Evolutionary conservation across 2,113 vertebrate species (phyloP).

Genomic region (Pimephales promelas): DNA sequence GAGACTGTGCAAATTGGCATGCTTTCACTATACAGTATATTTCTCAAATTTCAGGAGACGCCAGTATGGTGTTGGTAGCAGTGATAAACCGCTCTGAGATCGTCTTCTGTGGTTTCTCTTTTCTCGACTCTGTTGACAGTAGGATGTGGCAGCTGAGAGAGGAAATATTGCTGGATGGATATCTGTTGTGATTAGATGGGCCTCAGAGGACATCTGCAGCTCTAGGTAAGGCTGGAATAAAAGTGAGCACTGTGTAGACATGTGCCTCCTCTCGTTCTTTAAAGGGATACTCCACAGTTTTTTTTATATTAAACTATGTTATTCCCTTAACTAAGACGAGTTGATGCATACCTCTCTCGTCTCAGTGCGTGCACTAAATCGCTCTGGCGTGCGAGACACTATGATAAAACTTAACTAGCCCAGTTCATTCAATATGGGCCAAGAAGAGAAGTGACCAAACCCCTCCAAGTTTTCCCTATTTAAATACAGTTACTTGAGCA

Average conservation of each 20-base stretch:
- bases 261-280: background rate
- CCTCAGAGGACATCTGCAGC: slow-evolving; percentile 4
- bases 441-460: no score
- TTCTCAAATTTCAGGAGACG: slow-evolving; percentile 19
- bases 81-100: background rate
- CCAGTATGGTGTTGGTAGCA: slow-evolving; percentile 15
- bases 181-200: slow-evolving; percentile 30
- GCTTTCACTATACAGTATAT: slow-evolving; percentile 47
- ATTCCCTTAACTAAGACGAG: no score
- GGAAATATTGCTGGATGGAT: slow-evolving; percentile 27
- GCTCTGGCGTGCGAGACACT: no score
- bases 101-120: background rate
- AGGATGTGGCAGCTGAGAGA: slow-evolving; percentile 16
- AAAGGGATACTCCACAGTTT: no score
- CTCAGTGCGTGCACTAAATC: no score
- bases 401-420: no score
- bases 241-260: background rate
- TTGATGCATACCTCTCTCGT: no score
- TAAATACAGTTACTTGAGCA: no score
- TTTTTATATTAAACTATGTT: no score
- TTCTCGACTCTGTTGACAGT: slow-evolving; percentile 21
- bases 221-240: slow-evolving; percentile 7
- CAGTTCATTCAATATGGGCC: no score
- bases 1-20: slow-evolving; percentile 38
- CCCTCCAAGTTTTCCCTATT: no score